Percentiles rank a stretch among this genome's conserved stretches.
These are phyloP conservation scores for Sardina pilchardus DNA, from an alignment of 2,113 vertebrate genomes.

Conservation along the genomic window DNA sequence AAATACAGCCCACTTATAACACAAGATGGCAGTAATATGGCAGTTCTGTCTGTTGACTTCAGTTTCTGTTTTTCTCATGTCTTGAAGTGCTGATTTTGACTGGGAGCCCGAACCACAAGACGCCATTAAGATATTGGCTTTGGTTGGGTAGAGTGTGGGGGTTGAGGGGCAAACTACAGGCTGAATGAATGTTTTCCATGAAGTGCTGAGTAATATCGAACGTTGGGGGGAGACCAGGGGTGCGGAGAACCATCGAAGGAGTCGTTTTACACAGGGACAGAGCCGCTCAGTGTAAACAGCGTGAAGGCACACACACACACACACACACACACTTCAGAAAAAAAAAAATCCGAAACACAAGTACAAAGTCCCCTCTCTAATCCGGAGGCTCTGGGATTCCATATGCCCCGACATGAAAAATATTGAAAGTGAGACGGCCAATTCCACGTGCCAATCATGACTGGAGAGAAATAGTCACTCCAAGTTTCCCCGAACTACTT, in stretches of 20 bases:
- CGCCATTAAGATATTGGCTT: neutral
- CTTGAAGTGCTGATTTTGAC: constrained; percentile 39
- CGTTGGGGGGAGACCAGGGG: neutral
- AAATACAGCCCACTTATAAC: constrained; percentile 19
- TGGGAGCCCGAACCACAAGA: constrained; percentile 31
- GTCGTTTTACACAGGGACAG: constrained; percentile 5
- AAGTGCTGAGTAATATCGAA: constrained; percentile 21
- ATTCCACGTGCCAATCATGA: neutral
- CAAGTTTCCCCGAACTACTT: neutral
- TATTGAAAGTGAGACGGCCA: neutral
- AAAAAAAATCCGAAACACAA: constrained; percentile 4
- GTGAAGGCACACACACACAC: neutral
- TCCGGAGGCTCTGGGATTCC: neutral
- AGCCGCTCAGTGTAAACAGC: neutral
- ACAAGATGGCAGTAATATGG: constrained; percentile 26
- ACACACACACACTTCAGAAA: neutral
- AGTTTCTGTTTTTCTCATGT: constrained; percentile 21
- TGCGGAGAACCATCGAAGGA: neutral
- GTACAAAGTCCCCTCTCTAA: neutral
- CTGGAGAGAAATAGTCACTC: neutral
- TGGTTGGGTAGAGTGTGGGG: neutral
- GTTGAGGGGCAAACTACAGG: neutral
- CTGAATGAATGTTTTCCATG: constrained; percentile 34
- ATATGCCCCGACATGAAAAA: neutral
- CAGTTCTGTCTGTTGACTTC: constrained; percentile 15